Evolutionary conservation across 2,888 invertebrate genomes (phyloP), one percentile per base, ranked within the genome.

Genomic region (Caenorhabditis virilis): DNA sequence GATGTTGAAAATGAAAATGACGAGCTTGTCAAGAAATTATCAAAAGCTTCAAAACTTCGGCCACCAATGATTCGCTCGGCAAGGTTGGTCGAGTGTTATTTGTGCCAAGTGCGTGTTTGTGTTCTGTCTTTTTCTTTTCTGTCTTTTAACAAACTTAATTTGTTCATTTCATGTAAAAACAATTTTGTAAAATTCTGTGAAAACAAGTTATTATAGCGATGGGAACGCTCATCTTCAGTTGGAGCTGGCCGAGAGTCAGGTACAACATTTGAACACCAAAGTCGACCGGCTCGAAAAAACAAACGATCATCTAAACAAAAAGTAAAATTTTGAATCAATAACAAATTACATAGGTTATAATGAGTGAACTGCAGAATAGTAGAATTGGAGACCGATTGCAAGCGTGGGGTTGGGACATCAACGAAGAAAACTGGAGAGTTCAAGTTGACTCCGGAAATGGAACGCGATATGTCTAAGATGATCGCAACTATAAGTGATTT

Each of bases 1-100:
- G 90, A 93, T 83, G 89, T 94, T 85, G 95, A 95, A 87, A 93
- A 93, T 85, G 95, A 95, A 88, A 95, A 95, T 88, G 95, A 95
- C 86, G 91, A 91, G 79, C 88, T 94, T 86, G 90, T 91, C 86
- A 89, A 91, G 87, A 94, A 94, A 88, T 89, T 95, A 87, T 91
- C 93, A 89, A 93, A 93, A 89, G 90, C 94, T 90, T 91, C 92
- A 87, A 76, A 75, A 35, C 57, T 76, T 89, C 89, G 85, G 89
- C 72, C 67, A 26, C 68, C 77, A 57, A 72, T 76, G 70, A 76
- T 72, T 45, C 67, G 76, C 51, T 59, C 71, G 50, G 63, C 71
- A 59, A 72, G 79, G 79, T 59, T 65, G 55, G 69, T 62, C 56
- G 56, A 56, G 62, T 62, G 62, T 62, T 52, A 48, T 62, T 42